Percentiles rank a stretch among this genome's conserved stretches.
These are phyloP conservation scores for Netelia inedita DNA, from an alignment of 2,888 invertebrate species.

Conservation along the genomic window DNA sequence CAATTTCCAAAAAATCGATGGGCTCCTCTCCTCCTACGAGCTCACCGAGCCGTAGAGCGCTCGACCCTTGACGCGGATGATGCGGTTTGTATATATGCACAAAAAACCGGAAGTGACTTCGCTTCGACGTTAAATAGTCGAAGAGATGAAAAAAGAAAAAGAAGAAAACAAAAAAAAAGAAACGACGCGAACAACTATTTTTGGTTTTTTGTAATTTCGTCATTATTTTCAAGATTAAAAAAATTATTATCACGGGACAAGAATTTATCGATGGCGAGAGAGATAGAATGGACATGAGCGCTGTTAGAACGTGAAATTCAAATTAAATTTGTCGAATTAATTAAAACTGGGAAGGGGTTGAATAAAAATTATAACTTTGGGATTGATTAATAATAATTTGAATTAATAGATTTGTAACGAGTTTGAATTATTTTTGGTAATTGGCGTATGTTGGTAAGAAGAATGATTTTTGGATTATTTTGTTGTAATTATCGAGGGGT, in stretches of 20 bases:
- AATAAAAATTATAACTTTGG: not conserved
- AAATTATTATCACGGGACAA: no score
- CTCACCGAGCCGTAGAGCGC: conserved; percentile 41
- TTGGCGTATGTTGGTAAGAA: no score
- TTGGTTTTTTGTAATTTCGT: not conserved
- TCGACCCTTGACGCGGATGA: conserved; percentile 52
- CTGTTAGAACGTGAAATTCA: no score
- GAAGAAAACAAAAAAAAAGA: not conserved
- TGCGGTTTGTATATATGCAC: conserved; percentile 27
- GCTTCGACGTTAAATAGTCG: conserved; percentile 32
- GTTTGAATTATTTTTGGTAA: no score
- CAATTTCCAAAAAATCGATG: conserved; percentile 56
- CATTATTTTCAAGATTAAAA: not conserved
- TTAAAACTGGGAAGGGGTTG: no score
- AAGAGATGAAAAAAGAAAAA: conserved; percentile 5
- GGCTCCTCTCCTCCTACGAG: conserved; percentile 20
- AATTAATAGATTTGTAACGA: not conserved
- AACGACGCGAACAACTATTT: not conserved
- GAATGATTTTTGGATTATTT: no score
- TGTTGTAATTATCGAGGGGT: no score
- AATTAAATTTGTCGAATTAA: no score
- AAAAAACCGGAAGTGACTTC: conserved; percentile 50
- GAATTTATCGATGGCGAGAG: no score
- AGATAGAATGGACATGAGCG: no score
- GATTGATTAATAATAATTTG: not conserved